A percentile compares a stretch with the other conserved stretches of the same genome.
Conservation (phyloP, 30 jellyfish, hydroid and myxozoan species). For the Mastigias papua region DNA sequence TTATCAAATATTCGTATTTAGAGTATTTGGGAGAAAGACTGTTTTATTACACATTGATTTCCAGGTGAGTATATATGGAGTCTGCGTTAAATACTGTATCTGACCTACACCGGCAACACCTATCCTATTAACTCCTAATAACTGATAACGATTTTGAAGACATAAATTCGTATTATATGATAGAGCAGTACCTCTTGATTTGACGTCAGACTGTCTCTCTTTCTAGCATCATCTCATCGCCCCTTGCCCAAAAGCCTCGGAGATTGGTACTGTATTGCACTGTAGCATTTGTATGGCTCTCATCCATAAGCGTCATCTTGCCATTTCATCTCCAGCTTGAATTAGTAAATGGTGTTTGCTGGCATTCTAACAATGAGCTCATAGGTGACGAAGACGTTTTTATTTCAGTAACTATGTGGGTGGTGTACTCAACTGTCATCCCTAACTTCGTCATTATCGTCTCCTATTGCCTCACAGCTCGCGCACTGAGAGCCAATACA, state of each 20-base stretch:
- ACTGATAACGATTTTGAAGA: neutral
- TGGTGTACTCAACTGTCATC: neutral
- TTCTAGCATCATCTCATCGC: constrained; percentile 5
- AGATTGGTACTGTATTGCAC: neutral
- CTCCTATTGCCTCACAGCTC: constrained; percentile 20
- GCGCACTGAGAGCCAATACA: constrained; percentile 31
- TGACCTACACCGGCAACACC: too few relatives aligned
- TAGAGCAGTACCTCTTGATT: neutral
- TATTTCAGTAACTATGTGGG: neutral
- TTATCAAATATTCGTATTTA: too few relatives aligned
- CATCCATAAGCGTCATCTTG: neutral
- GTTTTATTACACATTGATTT: too few relatives aligned
- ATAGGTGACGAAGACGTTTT: neutral
- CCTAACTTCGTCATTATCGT: constrained; percentile 14
- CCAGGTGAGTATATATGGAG: too few relatives aligned
- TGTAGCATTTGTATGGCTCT: constrained; percentile 1
- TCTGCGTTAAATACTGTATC: too few relatives aligned
- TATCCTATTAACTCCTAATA: too few relatives aligned
- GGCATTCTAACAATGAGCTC: neutral
- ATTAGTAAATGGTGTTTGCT: neutral
- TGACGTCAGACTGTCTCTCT: neutral
- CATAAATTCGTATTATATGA: too few relatives aligned
- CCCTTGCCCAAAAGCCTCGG: constrained; percentile 27
- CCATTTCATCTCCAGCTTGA: constrained; percentile 15
- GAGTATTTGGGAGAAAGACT: too few relatives aligned